Percentiles rank a stretch among this genome's conserved stretches.
These are phyloP conservation scores for Subacronicta megacephala DNA, from an alignment of 2,888 invertebrate species.

Conservation along the genomic window DNA sequence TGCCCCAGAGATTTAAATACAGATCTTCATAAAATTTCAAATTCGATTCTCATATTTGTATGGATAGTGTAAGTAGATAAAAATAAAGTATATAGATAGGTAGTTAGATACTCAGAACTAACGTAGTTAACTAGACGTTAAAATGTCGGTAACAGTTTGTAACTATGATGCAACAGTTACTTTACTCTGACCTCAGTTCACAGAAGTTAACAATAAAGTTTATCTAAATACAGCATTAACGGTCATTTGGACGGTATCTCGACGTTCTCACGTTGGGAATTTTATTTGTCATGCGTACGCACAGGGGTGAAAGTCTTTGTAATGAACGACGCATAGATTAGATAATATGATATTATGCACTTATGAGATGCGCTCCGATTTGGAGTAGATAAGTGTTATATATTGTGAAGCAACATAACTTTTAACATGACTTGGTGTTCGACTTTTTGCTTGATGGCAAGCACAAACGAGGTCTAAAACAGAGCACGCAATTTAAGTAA, in stretches of 20 bases:
- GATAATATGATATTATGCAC: conserved; percentile 35
- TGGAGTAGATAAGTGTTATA: conserved; percentile 17
- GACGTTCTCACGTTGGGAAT: conserved; percentile 79
- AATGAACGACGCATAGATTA: conserved; percentile 61
- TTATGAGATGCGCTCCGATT: conserved; percentile 40
- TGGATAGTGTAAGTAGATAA: too few relatives aligned
- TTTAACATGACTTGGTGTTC: too few relatives aligned
- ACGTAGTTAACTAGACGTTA: conserved; percentile 38
- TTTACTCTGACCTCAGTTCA: conserved; percentile 58
- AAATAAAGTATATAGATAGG: too few relatives aligned
- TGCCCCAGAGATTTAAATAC: too few relatives aligned
- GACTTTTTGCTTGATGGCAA: too few relatives aligned
- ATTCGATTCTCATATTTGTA: too few relatives aligned
- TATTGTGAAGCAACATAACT: neutral
- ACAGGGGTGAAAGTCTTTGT: conserved; percentile 74
- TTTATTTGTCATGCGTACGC: conserved; percentile 73
- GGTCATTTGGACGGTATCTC: conserved; percentile 72
- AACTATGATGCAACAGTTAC: conserved; percentile 41
- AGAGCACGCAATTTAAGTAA: too few relatives aligned
- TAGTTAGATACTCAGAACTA: conserved; percentile 24
- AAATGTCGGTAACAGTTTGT: conserved; percentile 22
- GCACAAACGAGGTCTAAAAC: too few relatives aligned
- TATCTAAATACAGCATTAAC: conserved; percentile 71
- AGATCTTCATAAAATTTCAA: too few relatives aligned
- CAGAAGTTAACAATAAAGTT: conserved; percentile 69